These are phyloP conservation scores for Dugesia japonica DNA, from an alignment of 2,888 invertebrate genomes.

Conservation along the genomic window DNA sequence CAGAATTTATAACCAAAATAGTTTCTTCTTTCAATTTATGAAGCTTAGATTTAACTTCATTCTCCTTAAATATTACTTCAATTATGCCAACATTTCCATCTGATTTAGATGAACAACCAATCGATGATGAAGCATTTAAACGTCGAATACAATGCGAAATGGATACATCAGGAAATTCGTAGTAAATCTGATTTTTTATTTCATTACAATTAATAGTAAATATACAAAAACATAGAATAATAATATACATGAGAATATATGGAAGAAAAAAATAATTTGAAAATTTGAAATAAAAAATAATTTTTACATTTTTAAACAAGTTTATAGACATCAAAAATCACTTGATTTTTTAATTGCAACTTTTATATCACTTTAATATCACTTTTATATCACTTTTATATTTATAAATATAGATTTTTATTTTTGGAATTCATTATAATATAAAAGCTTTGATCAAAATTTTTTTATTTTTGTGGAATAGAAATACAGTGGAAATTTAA, in stretches of 20 bases:
- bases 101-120: constrained; percentile 20
- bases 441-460: no score
- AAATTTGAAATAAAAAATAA: no score
- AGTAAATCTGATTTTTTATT: constrained; percentile 16
- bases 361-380: no score
- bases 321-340: no score
- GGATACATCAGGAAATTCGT: background rate
- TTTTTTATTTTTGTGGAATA: no score
- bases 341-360: no score
- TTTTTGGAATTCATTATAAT: no score
- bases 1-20: background rate
- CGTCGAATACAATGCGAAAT: constrained; percentile 17
- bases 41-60: background rate
- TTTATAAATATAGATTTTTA: no score
- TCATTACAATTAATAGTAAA: background rate
- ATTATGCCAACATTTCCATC: constrained; percentile 27
- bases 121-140: background rate
- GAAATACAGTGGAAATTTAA: no score
- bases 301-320: no score
- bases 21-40: background rate
- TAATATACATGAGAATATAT: background rate
- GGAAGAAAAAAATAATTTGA: no score
- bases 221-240: background rate
- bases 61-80: background rate
- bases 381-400: no score